phyloP scores from a whole-genome alignment of 2,888 invertebrate genomes.

The Lycocerus yunnanus region DNA sequence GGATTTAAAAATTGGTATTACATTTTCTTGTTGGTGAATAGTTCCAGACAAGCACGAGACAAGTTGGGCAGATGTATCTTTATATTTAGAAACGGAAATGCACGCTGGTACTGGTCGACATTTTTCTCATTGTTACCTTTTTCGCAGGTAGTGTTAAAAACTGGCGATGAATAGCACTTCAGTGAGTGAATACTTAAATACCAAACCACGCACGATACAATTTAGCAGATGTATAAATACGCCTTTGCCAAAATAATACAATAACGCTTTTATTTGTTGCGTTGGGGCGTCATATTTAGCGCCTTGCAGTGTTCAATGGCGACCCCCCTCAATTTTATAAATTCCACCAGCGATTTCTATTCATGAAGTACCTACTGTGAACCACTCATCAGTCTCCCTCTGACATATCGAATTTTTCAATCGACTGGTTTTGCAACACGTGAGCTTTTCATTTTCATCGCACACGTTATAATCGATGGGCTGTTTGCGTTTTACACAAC shows the following conservation, averaged over 20 bases:
- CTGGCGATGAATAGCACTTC: conserved; percentile 5
- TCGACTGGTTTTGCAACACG: conserved; percentile 10
- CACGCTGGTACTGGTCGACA: conserved; percentile 23
- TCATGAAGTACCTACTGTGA: conserved; percentile 14
- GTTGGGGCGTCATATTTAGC: conserved; percentile 21
- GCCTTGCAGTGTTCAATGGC: conserved; percentile 12
- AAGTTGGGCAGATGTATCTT: conserved; percentile 18
- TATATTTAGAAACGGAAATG: conserved; percentile 31
- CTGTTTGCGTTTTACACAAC: conserved; percentile 10
- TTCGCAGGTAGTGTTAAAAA: conserved; percentile 19
- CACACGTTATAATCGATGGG: conserved; percentile 10
- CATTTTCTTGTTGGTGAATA: too few species aligned
- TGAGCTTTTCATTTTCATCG: conserved; percentile 13
- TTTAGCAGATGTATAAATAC: conserved; percentile 19
- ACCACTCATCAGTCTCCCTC: conserved; percentile 20
- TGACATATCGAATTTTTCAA: conserved; percentile 20
- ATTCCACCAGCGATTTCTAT: conserved; percentile 23
- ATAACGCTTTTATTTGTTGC: conserved; percentile 15
- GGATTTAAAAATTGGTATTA: too few species aligned
- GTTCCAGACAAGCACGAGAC: conserved; percentile 28
- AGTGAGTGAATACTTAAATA: conserved; percentile 10
- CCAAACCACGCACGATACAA: conserved; percentile 7
- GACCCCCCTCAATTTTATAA: conserved; percentile 6
- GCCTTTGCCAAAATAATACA: conserved; percentile 4
- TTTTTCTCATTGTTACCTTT: conserved; percentile 25